phyloP scores from a whole-genome alignment of 2,888 invertebrate genomes.

The Lagria hirta region DNA sequence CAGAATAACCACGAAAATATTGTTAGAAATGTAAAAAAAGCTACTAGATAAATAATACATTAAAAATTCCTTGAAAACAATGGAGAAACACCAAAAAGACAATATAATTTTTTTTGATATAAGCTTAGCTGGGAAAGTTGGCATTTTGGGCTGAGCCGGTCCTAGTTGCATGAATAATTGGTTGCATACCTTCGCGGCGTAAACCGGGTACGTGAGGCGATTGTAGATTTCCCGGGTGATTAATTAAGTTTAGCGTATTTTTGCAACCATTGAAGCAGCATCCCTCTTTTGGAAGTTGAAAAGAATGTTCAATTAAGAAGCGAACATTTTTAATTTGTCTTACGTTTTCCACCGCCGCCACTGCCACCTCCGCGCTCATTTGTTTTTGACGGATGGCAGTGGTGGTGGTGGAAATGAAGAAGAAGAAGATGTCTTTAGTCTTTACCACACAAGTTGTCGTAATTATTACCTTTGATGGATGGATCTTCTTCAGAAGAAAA shows the following conservation, averaged over 20 bases:
- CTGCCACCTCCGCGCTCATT: no score
- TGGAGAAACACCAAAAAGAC: no score
- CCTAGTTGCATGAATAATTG: constrained; percentile 17
- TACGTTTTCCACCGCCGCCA: constrained; percentile 29
- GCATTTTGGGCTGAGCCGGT: no score
- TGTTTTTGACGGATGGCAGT: not conserved
- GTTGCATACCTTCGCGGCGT: constrained; percentile 19
- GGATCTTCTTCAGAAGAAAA: constrained; percentile 29
- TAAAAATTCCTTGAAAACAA: no score
- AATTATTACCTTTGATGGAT: constrained; percentile 22
- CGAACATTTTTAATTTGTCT: constrained; percentile 47
- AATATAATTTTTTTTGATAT: no score
- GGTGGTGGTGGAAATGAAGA: constrained; percentile 8
- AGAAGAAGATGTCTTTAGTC: constrained; percentile 21
- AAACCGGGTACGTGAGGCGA: constrained; percentile 34
- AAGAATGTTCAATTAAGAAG: constrained; percentile 46
- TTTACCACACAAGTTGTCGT: constrained; percentile 19
- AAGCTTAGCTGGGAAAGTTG: no score
- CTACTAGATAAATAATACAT: no score
- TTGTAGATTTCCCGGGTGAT: constrained; percentile 40
- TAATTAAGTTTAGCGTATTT: constrained; percentile 43
- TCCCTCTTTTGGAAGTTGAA: constrained; percentile 35
- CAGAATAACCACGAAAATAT: no score
- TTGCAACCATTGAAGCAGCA: no score
- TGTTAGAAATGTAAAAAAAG: no score